These are phyloP conservation scores for Koerneria pararmatus DNA, from an alignment of 2,888 invertebrate species.

Conservation along the genomic window DNA sequence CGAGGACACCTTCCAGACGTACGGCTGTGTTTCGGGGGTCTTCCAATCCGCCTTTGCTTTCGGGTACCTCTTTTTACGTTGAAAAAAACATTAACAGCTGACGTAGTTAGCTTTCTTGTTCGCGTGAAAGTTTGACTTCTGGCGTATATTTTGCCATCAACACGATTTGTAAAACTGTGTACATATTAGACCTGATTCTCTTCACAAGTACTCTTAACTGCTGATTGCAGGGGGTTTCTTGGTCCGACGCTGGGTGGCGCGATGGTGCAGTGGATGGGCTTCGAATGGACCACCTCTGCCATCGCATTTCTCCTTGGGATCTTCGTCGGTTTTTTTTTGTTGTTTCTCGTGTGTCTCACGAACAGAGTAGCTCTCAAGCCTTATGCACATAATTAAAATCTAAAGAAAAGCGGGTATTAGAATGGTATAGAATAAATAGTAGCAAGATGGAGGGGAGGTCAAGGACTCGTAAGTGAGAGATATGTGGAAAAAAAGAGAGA, in stretches of 20 bases:
- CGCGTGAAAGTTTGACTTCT: background rate
- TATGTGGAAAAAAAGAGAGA: too few relatives aligned
- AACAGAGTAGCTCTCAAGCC: too few relatives aligned
- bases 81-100: background rate
- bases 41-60: slow-evolving; percentile 86
- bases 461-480: too few relatives aligned
- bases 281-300: slow-evolving; percentile 59
- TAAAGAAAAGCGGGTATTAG: too few relatives aligned
- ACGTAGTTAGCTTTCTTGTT: background rate
- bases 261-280: slow-evolving; percentile 55
- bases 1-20: slow-evolving; percentile 80
- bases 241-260: slow-evolving; percentile 59
- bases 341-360: too few relatives aligned
- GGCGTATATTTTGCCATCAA: background rate
- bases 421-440: too few relatives aligned
- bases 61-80: slow-evolving; percentile 66
- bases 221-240: slow-evolving; percentile 48
- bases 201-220: background rate
- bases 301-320: slow-evolving; percentile 47
- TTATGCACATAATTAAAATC: too few relatives aligned
- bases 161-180: background rate
- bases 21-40: slow-evolving; percentile 81
- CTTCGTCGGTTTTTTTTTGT: slow-evolving; percentile 32
- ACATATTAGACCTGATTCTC: background rate
- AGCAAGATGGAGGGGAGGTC: too few relatives aligned